Evolutionary conservation across 2,888 invertebrate genomes (phyloP), one percentile per base, ranked within the genome.

Genomic region (Hypolimnas misippus): DNA sequence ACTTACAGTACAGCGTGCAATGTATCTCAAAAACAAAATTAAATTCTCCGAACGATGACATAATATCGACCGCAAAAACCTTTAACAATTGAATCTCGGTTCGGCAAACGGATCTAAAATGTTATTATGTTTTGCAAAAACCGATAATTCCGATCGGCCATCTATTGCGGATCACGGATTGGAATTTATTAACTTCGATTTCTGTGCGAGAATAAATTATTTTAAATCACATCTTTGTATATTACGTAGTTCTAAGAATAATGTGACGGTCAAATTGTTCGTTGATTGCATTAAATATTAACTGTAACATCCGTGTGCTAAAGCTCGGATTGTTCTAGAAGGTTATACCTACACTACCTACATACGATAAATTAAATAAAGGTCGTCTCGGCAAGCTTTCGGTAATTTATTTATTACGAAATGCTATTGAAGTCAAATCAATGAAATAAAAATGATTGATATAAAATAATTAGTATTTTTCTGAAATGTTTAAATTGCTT

Each of bases 1-100:
- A 31, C 21, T n/a, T 16, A 33, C 17, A 33, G 46, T 31, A 55
- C 25, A 25, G 40, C 12, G 2, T 19, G 25, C 4, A 3, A 17
- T 25, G 25, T 21, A 31, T 33, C 10, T n/a, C 19, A 53, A 38
- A 38, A 56, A 56, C 19, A 44, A 46, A 19, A 46, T 17, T 7
- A 7, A 33, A 52, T 52, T 31, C 16, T 8, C 4, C 25, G 40
- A 42, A 54, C 54, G 54, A 55, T 55, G 55, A 46, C 56, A 56
- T 56, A 56, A 56, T 19, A 10, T 42, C n/a, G n/a, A 12, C 29
- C 44, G 31, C 46, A 46, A 46, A 46, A 46, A 46, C 12, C 2
- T 21, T 21, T 16, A n/a, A 10, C 12, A 8, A 10, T 8, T 16
- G 3, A 7, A 17, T 10, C 17, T 42, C 8, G 10, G 8, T 46